A percentile compares a stretch with the other conserved stretches of the same genome.
These are phyloP conservation scores for Arge pagana DNA, from an alignment of 2,888 invertebrate species.

Conservation along the genomic window DNA sequence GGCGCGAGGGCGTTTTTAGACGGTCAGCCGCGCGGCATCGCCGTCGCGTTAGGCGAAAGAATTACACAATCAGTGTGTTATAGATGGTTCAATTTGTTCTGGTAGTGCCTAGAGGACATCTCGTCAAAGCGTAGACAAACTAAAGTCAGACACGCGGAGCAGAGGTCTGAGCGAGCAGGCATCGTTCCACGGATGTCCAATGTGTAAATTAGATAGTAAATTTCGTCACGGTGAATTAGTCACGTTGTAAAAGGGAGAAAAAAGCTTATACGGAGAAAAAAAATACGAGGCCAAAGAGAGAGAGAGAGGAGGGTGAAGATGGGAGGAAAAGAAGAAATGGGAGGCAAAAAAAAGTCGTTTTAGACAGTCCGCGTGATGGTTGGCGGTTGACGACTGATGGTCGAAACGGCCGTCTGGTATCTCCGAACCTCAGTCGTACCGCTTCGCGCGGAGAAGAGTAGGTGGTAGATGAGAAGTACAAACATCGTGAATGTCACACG, in stretches of 20 bases:
- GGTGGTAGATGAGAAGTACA: constrained; percentile 54
- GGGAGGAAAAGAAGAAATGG: constrained; percentile 6
- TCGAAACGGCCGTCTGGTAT: no score
- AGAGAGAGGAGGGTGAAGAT: not conserved
- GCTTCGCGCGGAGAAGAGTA: constrained; percentile 37
- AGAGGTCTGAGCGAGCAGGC: not conserved
- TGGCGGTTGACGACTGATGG: constrained; percentile 5
- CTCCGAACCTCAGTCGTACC: no score
- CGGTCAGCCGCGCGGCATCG: no score
- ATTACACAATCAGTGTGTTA: no score
- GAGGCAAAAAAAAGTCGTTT: constrained; percentile 35
- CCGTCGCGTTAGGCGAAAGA: no score
- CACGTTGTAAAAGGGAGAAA: constrained; percentile 26
- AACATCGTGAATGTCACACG: constrained; percentile 41
- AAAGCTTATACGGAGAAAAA: constrained; percentile 10
- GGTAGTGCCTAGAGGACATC: no score
- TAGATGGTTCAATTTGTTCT: no score
- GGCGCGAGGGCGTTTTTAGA: no score
- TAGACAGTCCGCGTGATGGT: constrained; percentile 16
- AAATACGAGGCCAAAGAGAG: constrained; percentile 1
- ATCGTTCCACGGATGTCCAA: constrained; percentile 17
- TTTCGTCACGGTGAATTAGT: constrained; percentile 40
- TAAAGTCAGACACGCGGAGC: no score
- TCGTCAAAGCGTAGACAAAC: no score
- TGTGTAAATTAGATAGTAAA: constrained; percentile 46